Conservation (phyloP, 2,113 vertebrate species). For the Megaceryle torquata region DNA sequence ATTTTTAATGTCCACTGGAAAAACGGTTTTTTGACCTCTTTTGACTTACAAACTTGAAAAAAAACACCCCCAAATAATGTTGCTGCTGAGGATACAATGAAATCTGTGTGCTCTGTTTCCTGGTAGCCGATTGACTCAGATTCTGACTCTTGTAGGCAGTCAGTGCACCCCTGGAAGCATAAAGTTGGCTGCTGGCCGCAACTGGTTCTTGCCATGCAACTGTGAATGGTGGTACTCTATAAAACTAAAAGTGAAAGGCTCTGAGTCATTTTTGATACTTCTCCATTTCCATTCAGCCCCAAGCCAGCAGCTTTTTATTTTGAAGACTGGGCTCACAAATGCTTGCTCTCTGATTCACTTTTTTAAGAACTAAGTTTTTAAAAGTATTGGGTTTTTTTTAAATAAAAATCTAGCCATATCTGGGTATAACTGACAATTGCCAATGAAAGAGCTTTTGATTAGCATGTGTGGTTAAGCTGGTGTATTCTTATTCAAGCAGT, state of each 20-base stretch:
- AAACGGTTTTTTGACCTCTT: not conserved
- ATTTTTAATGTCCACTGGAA: not conserved
- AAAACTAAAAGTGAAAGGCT: not conserved
- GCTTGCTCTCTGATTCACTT: not conserved
- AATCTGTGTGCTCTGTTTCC: not conserved
- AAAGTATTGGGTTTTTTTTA: too few species aligned
- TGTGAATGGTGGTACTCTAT: not conserved
- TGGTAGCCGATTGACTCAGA: not conserved
- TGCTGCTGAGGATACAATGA: not conserved
- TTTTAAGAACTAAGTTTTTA: not conserved
- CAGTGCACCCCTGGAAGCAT: not conserved
- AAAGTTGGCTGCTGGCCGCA: not conserved
- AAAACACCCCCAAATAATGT: rapidly evolving
- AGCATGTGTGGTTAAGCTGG: not conserved
- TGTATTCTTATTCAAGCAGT: not conserved
- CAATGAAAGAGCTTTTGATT: not conserved
- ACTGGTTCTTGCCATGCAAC: rapidly evolving
- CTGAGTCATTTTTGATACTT: not conserved
- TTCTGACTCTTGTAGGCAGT: not conserved
- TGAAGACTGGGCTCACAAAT: rapidly evolving
- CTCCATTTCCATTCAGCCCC: rapidly evolving
- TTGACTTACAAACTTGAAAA: not conserved
- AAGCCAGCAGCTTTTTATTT: not conserved
- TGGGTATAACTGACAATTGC: not conserved
- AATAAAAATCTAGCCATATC: not conserved